phyloP scores from a whole-genome alignment of 2,888 invertebrate species.

The Sinodicranocentrus sp. region DNA sequence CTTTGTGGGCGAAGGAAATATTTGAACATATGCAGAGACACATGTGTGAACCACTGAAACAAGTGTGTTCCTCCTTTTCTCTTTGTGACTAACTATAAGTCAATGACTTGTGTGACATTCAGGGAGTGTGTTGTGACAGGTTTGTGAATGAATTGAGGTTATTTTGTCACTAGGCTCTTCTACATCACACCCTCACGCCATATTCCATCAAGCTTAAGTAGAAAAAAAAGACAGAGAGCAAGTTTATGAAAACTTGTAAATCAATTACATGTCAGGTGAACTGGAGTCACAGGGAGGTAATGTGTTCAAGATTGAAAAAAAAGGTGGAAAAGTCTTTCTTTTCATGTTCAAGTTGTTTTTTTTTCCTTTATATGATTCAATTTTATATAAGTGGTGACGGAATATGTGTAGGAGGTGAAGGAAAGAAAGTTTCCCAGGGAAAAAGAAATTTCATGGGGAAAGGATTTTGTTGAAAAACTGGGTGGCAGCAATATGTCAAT shows the following conservation, averaged over 20 bases:
- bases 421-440: no score
- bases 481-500: no score
- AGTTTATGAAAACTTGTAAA: conserved; percentile 57
- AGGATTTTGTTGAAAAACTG: no score
- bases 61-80: conserved; percentile 5
- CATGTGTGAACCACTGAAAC: conserved; percentile 22
- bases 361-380: no score
- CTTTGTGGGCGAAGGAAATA: conserved; percentile 13
- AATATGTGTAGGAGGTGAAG: no score
- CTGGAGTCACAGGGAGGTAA: conserved; percentile 32
- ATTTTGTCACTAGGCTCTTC: conserved; percentile 59
- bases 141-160: conserved; percentile 64
- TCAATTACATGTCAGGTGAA: conserved; percentile 62
- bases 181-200: background rate
- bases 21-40: conserved; percentile 41
- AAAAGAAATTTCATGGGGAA: no score
- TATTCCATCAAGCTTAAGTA: conserved; percentile 12
- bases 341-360: background rate
- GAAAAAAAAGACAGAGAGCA: conserved; percentile 6
- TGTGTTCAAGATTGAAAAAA: conserved; percentile 5
- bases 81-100: background rate
- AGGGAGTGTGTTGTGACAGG: conserved; percentile 50
- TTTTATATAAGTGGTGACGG: no score
- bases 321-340: conserved; percentile 5
- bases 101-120: conserved; percentile 45